Conservation (phyloP, 1,140 invertebrate genomes). For the Reticulitermes speratus region DNA sequence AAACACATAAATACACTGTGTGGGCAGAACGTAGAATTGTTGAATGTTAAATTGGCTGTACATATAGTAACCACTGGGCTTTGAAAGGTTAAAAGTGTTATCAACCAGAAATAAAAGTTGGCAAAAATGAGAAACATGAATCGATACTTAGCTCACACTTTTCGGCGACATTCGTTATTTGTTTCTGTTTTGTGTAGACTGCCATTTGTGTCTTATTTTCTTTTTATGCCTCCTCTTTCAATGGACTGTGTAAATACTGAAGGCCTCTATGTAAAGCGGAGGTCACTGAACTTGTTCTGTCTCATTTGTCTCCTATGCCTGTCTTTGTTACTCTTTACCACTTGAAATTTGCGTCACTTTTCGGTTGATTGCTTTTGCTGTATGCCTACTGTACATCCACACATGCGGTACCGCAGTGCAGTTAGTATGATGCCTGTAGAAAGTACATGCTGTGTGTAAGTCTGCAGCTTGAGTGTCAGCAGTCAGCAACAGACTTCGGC, state of each 20-base stretch:
- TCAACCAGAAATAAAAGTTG: too few species aligned
- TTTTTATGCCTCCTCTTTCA: not conserved
- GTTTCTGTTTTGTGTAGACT: not conserved
- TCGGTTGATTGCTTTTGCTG: not conserved
- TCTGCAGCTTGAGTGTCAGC: not conserved
- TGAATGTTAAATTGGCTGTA: too few species aligned
- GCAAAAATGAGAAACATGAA: too few species aligned
- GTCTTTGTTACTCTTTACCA: not conserved
- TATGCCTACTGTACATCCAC: not conserved
- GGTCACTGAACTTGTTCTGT: not conserved
- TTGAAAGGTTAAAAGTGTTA: too few species aligned
- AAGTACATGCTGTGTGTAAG: not conserved
- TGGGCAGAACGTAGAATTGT: too few species aligned
- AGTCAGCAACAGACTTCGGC: not conserved
- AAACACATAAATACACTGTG: too few species aligned
- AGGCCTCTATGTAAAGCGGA: not conserved
- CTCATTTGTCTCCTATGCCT: not conserved
- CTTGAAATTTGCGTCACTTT: constrained; percentile 18
- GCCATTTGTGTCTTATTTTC: not conserved
- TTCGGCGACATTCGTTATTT: not conserved
- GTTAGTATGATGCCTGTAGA: not conserved
- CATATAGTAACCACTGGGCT: too few species aligned
- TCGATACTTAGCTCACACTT: not conserved
- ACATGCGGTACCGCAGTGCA: not conserved
- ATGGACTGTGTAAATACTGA: constrained; percentile 6